Conservation (phyloP, 2,797 vertebrate genomes). For the Orestias chungarensis region DNA sequence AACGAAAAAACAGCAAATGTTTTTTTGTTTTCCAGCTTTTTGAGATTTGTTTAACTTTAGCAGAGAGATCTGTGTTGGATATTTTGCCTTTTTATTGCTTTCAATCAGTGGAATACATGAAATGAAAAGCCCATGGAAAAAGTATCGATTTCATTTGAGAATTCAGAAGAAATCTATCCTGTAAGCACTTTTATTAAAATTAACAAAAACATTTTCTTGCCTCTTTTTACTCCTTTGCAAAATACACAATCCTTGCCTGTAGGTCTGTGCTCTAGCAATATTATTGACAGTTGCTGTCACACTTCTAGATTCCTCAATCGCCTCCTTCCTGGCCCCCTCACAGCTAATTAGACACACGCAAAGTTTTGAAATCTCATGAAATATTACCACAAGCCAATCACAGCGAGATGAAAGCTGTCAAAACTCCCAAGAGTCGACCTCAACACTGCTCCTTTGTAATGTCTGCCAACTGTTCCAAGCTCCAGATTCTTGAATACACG, state of each 20-base stretch:
- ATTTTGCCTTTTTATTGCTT: neutral
- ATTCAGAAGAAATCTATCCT: constrained; percentile 27
- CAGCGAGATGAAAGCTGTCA: constrained; percentile 36
- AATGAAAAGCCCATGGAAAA: constrained; percentile 18
- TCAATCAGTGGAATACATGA: constrained; percentile 12
- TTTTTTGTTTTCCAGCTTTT: neutral
- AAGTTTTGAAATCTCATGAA: constrained; percentile 33
- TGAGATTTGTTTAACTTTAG: neutral
- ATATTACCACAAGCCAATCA: constrained; percentile 22
- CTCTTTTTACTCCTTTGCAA: neutral
- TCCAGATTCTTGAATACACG: constrained; percentile 24
- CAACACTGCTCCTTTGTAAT: constrained; percentile 23
- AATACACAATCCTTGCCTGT: neutral
- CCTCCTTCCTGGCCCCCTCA: constrained; percentile 25
- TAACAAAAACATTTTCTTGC: neutral
- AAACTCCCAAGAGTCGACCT: constrained; percentile 23
- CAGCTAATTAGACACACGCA: constrained; percentile 47
- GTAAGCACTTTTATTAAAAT: constrained; percentile 25
- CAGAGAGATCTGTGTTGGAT: neutral
- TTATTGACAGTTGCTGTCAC: constrained; percentile 20
- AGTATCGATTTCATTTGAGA: constrained; percentile 4
- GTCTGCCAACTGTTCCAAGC: constrained; percentile 36
- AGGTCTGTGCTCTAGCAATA: neutral
- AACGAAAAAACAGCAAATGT: constrained; percentile 1
- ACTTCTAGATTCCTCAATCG: constrained; percentile 10